phyloP scores from a whole-genome alignment of 2,113 vertebrate species.

The Peromyscus leucopus region DNA sequence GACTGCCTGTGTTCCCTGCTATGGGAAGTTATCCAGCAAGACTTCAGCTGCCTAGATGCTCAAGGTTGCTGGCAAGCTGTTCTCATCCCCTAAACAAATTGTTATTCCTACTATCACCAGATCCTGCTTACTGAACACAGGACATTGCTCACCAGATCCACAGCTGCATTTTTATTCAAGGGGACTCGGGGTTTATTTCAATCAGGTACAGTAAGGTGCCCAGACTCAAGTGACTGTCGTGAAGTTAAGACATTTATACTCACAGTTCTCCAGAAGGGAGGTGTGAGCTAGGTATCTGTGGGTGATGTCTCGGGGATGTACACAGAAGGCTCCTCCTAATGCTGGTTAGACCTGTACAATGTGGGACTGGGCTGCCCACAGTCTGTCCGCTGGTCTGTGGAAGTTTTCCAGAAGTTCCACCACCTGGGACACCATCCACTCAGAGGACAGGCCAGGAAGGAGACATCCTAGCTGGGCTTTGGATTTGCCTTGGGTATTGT shows the following conservation, averaged over 20 bases:
- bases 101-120: neutral
- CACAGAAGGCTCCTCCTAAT: neutral
- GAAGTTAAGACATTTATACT: neutral
- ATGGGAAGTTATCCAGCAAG: neutral
- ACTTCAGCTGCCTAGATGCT: neutral
- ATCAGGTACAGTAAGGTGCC: neutral
- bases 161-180: neutral
- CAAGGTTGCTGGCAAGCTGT: neutral
- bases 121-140: neutral
- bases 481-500: neutral
- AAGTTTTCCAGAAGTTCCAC: neutral
- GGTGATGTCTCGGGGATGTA: neutral
- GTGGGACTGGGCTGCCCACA: neutral
- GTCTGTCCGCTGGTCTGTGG: neutral
- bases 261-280: neutral
- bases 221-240: neutral
- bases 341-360: rapidly evolving
- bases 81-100: neutral
- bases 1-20: neutral
- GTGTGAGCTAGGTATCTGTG: neutral
- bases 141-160: neutral
- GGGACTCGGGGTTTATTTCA: neutral
- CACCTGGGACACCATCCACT: neutral
- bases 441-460: neutral
- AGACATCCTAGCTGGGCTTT: neutral